Evolutionary conservation across 2,888 invertebrate species (phyloP).

Genomic region (Lampropteryx suffumata): DNA sequence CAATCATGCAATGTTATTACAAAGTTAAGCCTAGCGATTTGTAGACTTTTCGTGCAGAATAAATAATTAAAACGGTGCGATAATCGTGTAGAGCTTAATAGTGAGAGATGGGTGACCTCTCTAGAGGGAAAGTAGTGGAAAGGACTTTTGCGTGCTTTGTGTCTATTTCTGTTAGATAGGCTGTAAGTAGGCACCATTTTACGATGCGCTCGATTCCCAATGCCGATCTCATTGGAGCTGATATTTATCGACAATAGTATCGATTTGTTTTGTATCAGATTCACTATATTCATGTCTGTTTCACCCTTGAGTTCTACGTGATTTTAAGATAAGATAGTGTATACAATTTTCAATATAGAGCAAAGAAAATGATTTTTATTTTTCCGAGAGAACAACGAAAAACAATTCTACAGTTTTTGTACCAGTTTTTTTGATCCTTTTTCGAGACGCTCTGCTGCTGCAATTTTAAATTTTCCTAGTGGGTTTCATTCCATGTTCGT

Average conservation of each 20-base stretch:
- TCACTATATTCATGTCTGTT: neutral
- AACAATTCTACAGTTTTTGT: neutral
- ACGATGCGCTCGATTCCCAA: slow-evolving; percentile 39
- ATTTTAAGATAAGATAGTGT: no score
- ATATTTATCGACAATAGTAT: slow-evolving; percentile 32
- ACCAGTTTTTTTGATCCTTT: neutral
- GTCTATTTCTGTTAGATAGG: slow-evolving; percentile 37
- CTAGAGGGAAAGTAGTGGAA: slow-evolving; percentile 21
- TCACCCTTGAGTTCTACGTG: slow-evolving; percentile 3
- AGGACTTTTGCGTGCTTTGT: slow-evolving; percentile 38
- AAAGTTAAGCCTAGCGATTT: slow-evolving; percentile 32
- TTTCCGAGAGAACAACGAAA: no score
- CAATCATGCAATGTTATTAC: slow-evolving; percentile 41
- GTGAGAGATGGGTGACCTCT: neutral
- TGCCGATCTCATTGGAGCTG: slow-evolving; percentile 35
- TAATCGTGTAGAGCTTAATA: neutral
- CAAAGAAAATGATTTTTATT: no score
- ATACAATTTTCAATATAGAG: no score
- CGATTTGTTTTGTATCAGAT: slow-evolving; percentile 19
- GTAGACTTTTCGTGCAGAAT: neutral
- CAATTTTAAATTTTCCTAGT: slow-evolving; percentile 3
- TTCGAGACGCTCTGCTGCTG: neutral
- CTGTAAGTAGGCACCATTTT: slow-evolving; percentile 37
- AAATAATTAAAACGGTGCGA: no score
- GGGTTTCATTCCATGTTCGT: slow-evolving; percentile 14